Base-by-base conservation (phyloP, 1,140 invertebrate genomes). In the Doryteuthis pealeii region DNA sequence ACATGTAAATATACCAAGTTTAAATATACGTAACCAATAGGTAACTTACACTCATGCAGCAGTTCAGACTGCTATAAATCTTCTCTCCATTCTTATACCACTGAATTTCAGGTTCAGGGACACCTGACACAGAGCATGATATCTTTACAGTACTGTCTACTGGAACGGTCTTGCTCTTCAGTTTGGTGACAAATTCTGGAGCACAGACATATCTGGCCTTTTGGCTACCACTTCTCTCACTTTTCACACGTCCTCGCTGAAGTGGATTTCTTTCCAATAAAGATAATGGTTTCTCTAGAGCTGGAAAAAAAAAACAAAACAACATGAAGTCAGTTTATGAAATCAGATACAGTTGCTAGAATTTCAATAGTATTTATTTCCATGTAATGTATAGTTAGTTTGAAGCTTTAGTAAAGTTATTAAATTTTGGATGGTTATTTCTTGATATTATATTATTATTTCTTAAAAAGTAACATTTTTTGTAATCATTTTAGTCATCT, bases 171-270 rank as follows among this genome's bases (percentile, higher is more conserved):
- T 94, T 90, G 83, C 95, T 94, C n/a, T 93, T 90, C 32, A 96
- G 87, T 31, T 93, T 91, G 92, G 95, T 95, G 0, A 94, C 95
- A 82, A 96, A 96, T 81, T 95, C 92, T 0, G 95, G 95, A 1
- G 94, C 93, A 72, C 78, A 54, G 33, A 33, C 35, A n/a, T 31
- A 71, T 68, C 22, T 68, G 22, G 5, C 22, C 30, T 40, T 40
- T 40, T 40, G 35, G 35, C 35, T 40, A 10, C 35, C 33, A 75
- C 72, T 49, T 72, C 77, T 78, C 49, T n/a, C 14, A 49, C 54
- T 74, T 75, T 78, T 66, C 15, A 68, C 28, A 15, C 33, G 66
- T 10, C 30, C 33, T 32, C 66, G 33, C 33, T 68, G 35, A 40
- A 68, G 30, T 68, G 66, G 66, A 14, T 31, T 68, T 31, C 66